Evolutionary conservation across 2,113 vertebrate species (phyloP).

Genomic region (Bufo bufo): DNA sequence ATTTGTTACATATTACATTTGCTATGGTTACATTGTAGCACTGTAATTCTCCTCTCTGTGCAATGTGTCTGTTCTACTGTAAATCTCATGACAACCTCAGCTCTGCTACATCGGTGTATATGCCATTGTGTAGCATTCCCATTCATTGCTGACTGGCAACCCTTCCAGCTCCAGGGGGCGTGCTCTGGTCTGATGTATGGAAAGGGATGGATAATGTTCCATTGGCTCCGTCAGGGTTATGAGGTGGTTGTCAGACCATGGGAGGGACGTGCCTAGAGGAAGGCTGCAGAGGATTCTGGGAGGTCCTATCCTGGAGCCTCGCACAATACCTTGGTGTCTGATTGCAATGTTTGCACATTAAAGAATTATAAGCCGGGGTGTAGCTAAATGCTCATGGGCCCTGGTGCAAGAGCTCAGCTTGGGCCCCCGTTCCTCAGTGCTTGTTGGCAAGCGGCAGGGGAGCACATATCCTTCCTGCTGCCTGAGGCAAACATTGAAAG

Average conservation of each 20-base stretch:
- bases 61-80: background rate
- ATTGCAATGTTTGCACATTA: background rate
- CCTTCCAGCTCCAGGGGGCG: background rate
- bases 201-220: background rate
- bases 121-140: background rate
- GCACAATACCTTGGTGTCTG: too few relatives aligned
- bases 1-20: background rate
- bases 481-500: too few relatives aligned
- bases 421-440: too few relatives aligned
- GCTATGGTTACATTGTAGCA: background rate
- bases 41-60: background rate
- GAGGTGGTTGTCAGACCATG: background rate
- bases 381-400: too few relatives aligned
- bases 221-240: background rate
- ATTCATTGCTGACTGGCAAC: background rate
- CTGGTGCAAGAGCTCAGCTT: too few relatives aligned
- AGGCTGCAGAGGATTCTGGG: background rate
- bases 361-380: too few relatives aligned
- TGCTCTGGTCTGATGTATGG: slow-evolving; percentile 3
- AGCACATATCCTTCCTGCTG: too few relatives aligned
- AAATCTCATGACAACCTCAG: background rate
- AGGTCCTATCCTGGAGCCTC: background rate
- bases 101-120: background rate
- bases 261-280: background rate
- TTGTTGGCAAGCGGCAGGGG: too few relatives aligned